Evolutionary conservation across 37 sponge, comb jelly and placozoan species (phyloP).

Genomic region (Eunapius fragilis): DNA sequence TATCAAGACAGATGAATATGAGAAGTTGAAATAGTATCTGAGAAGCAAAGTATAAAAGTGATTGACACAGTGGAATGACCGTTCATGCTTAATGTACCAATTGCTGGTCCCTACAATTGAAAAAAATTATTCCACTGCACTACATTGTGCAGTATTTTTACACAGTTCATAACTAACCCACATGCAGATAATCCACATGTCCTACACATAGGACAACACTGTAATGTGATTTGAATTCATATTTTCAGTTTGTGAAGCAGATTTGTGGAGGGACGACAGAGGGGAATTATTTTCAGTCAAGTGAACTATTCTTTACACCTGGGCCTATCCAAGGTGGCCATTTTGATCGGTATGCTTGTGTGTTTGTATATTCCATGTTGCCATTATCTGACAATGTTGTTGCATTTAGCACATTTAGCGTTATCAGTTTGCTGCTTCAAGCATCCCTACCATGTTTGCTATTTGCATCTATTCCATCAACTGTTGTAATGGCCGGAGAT

Average conservation of each 20-base stretch:
- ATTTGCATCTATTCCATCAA: conserved; percentile 47
- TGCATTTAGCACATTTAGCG: conserved; percentile 30
- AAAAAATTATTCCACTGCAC: too few species aligned
- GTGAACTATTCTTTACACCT: conserved; percentile 65
- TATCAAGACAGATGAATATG: too few species aligned
- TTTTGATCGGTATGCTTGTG: conserved; percentile 38
- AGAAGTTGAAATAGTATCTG: too few species aligned
- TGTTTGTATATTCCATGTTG: background rate
- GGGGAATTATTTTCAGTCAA: conserved; percentile 56
- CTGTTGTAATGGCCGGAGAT: conserved; percentile 72
- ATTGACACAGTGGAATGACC: too few species aligned
- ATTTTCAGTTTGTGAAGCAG: conserved; percentile 51
- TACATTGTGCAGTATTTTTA: too few species aligned
- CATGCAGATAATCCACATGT: too few species aligned
- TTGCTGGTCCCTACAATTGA: too few species aligned
- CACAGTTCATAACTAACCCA: too few species aligned
- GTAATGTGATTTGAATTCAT: too few species aligned
- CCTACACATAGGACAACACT: too few species aligned
- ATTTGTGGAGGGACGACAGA: conserved; percentile 65
- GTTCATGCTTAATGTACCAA: too few species aligned
- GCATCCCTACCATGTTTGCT: conserved; percentile 82
- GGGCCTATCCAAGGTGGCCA: conserved; percentile 44
- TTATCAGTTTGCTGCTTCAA: conserved; percentile 84
- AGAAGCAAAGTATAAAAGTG: too few species aligned
- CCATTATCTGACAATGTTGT: background rate